Percentiles rank a stretch among this genome's conserved stretches.
Conservation (phyloP, 2,113 vertebrate species). For the Harpagus bidentatus region DNA sequence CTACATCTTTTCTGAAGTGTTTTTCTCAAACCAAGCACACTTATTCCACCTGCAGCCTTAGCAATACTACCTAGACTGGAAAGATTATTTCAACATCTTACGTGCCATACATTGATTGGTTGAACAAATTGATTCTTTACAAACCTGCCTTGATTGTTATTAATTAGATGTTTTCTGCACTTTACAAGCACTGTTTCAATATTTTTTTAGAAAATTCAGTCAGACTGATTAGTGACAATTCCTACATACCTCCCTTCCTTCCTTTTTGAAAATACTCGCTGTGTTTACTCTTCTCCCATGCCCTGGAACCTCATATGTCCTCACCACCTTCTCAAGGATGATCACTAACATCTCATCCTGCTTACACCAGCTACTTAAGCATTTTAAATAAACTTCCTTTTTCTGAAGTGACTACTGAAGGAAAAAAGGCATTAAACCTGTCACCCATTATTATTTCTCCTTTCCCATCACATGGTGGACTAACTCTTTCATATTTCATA, state of each 20-base stretch:
- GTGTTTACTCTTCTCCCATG: background rate
- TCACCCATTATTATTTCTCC: background rate
- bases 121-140: background rate
- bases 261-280: background rate
- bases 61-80: background rate
- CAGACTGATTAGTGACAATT: background rate
- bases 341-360: background rate
- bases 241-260: background rate
- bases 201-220: background rate
- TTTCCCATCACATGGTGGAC: background rate
- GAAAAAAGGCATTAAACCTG: background rate
- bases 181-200: background rate
- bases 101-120: too few species aligned
- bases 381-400: background rate
- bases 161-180: background rate
- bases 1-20: background rate
- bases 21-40: background rate
- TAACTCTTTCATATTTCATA: background rate
- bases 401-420: background rate
- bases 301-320: background rate
- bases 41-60: background rate
- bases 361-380: background rate
- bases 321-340: background rate
- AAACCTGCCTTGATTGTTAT: background rate
- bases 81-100: background rate